These are phyloP conservation scores for Melitaea athalia DNA, from an alignment of 2,888 invertebrate genomes.

Conservation along the genomic window DNA sequence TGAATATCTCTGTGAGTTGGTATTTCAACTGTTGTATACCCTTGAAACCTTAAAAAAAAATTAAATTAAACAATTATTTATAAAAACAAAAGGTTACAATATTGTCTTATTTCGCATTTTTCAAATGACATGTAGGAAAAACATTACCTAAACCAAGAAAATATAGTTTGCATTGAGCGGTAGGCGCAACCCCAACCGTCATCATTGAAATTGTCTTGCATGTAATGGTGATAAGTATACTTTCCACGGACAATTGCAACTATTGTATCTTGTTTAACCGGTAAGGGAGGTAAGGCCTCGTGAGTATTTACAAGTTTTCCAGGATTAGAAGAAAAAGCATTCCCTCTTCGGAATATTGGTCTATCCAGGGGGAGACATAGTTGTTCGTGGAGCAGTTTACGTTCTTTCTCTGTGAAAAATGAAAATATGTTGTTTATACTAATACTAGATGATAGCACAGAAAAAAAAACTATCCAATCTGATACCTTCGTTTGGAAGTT, in stretches of 20 bases:
- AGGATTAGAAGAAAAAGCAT: constrained; percentile 83
- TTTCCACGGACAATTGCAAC: constrained; percentile 87
- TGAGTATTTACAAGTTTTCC: constrained; percentile 88
- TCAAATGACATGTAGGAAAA: too few relatives aligned
- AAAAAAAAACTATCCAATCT: too few relatives aligned
- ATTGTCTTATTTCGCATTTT: background rate
- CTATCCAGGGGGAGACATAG: constrained; percentile 85
- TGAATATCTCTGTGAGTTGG: constrained; percentile 95
- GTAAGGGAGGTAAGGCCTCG: constrained; percentile 77
- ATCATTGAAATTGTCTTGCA: constrained; percentile 96
- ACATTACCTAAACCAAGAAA: constrained; percentile 93
- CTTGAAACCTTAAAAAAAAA: constrained; percentile 84
- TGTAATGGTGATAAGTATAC: constrained; percentile 98
- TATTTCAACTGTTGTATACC: constrained; percentile 88
- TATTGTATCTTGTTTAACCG: constrained; percentile 53
- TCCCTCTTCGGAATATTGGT: constrained; percentile 89
- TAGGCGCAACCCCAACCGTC: constrained; percentile 99
- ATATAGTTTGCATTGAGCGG: constrained; percentile 96
- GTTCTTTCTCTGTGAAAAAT: constrained; percentile 78
- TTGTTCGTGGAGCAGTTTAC: constrained; percentile 87
- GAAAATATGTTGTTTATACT: too few relatives aligned
- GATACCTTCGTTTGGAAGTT: too few relatives aligned
- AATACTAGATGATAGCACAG: too few relatives aligned
- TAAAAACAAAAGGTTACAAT: background rate
- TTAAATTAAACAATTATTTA: background rate